These are phyloP conservation scores for Polylopha cassiicola DNA, from an alignment of 2,888 invertebrate species.

Conservation along the genomic window DNA sequence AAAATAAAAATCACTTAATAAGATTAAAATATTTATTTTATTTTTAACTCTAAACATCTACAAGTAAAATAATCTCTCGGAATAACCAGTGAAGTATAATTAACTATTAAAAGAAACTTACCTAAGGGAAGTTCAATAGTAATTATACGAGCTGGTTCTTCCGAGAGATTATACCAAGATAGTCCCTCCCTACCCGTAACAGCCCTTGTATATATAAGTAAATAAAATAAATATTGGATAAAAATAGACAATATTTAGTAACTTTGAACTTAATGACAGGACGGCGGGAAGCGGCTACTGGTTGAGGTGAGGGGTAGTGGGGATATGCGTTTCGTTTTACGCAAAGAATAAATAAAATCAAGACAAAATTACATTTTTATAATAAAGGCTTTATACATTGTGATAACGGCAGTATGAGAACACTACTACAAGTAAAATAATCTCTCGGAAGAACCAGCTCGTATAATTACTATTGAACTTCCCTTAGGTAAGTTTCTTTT, in stretches of 20 bases:
- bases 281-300: too few relatives aligned
- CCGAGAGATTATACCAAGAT: slow-evolving; percentile 1
- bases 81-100: neutral
- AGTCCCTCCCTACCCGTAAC: slow-evolving; percentile 5
- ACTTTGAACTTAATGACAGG: neutral
- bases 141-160: too few relatives aligned
- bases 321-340: too few relatives aligned
- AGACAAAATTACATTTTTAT: too few relatives aligned
- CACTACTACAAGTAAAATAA: neutral
- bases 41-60: slow-evolving; percentile 6
- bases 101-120: neutral
- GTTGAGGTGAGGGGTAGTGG: too few relatives aligned
- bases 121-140: too few relatives aligned
- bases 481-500: slow-evolving; percentile 5
- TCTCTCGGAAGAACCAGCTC: neutral
- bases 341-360: too few relatives aligned
- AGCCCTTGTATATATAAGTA: neutral
- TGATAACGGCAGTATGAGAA: too few relatives aligned
- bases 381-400: too few relatives aligned
- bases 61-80: neutral
- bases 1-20: neutral
- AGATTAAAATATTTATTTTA: neutral
- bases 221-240: neutral
- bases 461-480: slow-evolving; percentile 4
- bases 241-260: neutral